Evolutionary conservation across 2,888 invertebrate species (phyloP).

Genomic region (Ganaspis brasiliensis): DNA sequence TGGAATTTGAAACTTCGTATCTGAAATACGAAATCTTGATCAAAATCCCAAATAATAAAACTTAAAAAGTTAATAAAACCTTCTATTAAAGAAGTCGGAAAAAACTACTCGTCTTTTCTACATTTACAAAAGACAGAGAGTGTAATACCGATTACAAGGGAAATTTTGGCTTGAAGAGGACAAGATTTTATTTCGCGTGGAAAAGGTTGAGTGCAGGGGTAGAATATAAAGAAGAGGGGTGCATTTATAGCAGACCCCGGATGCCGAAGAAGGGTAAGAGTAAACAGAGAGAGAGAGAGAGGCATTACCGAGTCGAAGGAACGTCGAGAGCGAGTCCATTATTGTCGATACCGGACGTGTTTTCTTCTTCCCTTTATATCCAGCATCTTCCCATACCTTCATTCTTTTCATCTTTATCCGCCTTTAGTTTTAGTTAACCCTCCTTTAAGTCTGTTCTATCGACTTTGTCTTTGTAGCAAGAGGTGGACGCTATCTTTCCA

Average conservation of each 20-base stretch:
- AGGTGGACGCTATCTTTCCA: conserved; percentile 50
- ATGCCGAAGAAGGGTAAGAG: conserved; percentile 59
- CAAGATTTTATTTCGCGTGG: conserved; percentile 51
- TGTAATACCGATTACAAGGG: conserved; percentile 10
- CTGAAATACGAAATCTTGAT: too few species aligned
- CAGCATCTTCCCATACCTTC: conserved; percentile 5
- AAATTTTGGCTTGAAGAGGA: conserved; percentile 37
- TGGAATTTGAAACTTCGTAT: too few species aligned
- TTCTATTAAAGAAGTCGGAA: too few species aligned
- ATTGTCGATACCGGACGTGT: conserved; percentile 63
- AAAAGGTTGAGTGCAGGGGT: conserved; percentile 46
- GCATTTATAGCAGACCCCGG: conserved; percentile 70
- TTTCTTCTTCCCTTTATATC: conserved; percentile 54
- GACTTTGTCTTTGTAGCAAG: conserved; percentile 43
- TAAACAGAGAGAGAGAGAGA: conserved; percentile 71
- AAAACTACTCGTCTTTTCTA: not conserved
- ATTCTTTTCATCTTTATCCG: conserved; percentile 39
- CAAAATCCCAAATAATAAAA: too few species aligned
- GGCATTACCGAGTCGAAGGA: conserved; percentile 64
- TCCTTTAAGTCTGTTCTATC: conserved; percentile 49
- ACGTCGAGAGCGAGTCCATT: conserved; percentile 55
- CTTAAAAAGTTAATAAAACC: too few species aligned
- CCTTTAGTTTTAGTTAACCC: conserved; percentile 45
- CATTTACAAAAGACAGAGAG: not conserved
- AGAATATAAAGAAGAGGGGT: conserved; percentile 65